Percentiles rank a stretch among this genome's conserved stretches.
Evolutionary conservation across 37 sponge, comb jelly and placozoan genomes (phyloP).

Genomic region (Crambe crambe): DNA sequence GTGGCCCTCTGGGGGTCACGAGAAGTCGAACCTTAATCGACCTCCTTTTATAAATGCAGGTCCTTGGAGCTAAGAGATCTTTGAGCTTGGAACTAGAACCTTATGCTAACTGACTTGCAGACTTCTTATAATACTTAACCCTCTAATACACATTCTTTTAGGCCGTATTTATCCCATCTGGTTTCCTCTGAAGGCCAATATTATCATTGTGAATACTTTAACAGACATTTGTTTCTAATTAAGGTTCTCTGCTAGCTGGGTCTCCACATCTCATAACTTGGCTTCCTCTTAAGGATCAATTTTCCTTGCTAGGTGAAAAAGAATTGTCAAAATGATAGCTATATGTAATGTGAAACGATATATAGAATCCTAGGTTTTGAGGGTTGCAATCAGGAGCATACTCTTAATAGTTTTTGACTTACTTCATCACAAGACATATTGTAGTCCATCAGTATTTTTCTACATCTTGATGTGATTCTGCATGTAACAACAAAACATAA

Average conservation of each 20-base stretch:
- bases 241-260: too few relatives aligned
- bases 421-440: constrained; percentile 93
- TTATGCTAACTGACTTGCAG: not conserved
- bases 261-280: constrained; percentile 5
- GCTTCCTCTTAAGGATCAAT: constrained; percentile 65
- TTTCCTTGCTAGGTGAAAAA: constrained; percentile 57
- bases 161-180: not conserved
- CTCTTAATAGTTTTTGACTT: not conserved
- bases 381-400: not conserved
- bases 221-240: not conserved
- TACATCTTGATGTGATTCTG: constrained; percentile 65
- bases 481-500: not conserved
- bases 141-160: not conserved
- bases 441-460: constrained; percentile 67
- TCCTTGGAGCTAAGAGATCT: constrained; percentile 24
- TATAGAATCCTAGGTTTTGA: too few relatives aligned
- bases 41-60: constrained; percentile 33
- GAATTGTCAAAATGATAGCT: not conserved
- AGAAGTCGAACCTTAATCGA: constrained; percentile 21
- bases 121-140: not conserved
- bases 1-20: constrained; percentile 25
- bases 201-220: too few relatives aligned
- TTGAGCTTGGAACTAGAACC: too few relatives aligned
- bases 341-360: not conserved
- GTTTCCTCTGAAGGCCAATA: not conserved